Evolutionary conservation across 2,113 vertebrate genomes (phyloP).

Genomic region (Mastomys coucha): DNA sequence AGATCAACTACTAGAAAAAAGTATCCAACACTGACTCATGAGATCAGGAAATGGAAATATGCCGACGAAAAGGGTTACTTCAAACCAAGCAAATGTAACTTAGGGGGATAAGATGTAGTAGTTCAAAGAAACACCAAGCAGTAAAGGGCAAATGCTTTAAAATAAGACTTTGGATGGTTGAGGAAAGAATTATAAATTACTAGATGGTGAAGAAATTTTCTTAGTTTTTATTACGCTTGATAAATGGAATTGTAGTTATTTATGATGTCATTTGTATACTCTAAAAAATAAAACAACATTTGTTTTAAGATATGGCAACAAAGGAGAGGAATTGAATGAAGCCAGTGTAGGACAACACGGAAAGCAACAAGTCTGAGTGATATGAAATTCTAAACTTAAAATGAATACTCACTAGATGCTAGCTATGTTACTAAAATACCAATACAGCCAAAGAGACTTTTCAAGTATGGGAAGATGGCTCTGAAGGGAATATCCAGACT

Average conservation of each 20-base stretch:
- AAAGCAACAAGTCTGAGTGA: constrained; percentile 41
- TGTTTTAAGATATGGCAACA: constrained; percentile 48
- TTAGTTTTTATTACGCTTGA: constrained; percentile 46
- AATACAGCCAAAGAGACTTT: neutral
- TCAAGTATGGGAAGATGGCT: neutral
- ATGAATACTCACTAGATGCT: constrained; percentile 4
- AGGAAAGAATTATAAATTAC: neutral
- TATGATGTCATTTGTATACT: constrained; percentile 1
- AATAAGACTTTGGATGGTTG: constrained; percentile 31
- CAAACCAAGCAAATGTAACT: neutral
- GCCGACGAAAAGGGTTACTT: neutral
- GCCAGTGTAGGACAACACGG: neutral
- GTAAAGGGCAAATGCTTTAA: constrained; percentile 46
- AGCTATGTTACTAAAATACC: neutral
- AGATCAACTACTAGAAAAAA: constrained; percentile 26
- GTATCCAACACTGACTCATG: neutral
- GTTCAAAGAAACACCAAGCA: constrained; percentile 48
- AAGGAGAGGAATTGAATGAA: neutral
- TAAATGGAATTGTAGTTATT: constrained; percentile 14
- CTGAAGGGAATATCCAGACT: neutral
- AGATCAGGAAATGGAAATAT: constrained; percentile 22
- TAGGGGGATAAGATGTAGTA: constrained; percentile 3
- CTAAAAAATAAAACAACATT: neutral
- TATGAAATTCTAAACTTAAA: constrained; percentile 15
- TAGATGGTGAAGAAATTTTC: constrained; percentile 31